Conservation (phyloP, 2,797 vertebrate species). For the Lacerta viridis region DNA sequence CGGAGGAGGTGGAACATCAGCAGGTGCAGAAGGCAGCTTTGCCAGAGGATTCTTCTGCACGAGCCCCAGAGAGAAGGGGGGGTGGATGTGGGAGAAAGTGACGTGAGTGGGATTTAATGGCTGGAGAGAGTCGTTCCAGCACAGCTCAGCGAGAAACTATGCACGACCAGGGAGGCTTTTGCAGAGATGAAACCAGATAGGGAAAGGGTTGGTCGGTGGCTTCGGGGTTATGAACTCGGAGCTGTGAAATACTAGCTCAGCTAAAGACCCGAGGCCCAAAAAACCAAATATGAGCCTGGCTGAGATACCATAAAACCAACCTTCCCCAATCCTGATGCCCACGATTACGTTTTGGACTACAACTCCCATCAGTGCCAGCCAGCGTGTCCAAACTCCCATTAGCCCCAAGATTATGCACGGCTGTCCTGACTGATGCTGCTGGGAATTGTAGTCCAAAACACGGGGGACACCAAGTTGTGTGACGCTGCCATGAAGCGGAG, state of each 20-base stretch:
- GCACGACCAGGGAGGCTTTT: background rate
- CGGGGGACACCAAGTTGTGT: no score
- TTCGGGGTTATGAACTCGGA: background rate
- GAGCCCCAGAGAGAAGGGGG: background rate
- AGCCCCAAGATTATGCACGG: no score
- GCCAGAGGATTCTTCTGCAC: background rate
- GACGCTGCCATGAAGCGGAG: no score
- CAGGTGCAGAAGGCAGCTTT: background rate
- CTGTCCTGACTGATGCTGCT: no score
- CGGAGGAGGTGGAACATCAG: background rate
- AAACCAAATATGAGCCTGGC: background rate
- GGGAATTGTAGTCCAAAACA: no score
- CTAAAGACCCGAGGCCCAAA: background rate
- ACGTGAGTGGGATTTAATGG: background rate
- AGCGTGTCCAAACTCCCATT: no score
- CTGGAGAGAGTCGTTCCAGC: constrained; percentile 4
- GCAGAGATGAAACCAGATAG: background rate
- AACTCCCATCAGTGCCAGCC: no score
- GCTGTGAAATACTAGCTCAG: no score
- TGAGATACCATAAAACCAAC: no score
- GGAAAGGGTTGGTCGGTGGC: no score
- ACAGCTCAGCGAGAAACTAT: background rate
- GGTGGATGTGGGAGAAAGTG: background rate
- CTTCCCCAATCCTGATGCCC: no score
- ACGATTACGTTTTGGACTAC: no score